Evolutionary conservation across 2,888 invertebrate genomes (phyloP).

Genomic region (Netelia inedita): DNA sequence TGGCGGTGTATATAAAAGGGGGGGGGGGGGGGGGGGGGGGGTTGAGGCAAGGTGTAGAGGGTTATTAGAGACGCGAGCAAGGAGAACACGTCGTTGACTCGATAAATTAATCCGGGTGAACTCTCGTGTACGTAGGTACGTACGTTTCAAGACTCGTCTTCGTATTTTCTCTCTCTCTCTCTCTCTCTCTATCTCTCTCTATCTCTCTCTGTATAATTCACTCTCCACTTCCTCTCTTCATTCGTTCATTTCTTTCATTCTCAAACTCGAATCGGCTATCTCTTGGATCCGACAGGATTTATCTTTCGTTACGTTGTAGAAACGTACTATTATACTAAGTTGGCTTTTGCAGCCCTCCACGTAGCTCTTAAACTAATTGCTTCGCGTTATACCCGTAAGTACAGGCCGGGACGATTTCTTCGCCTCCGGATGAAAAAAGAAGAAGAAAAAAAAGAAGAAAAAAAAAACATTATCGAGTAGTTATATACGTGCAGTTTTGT

Average conservation of each 20-base stretch:
- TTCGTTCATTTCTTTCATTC: slow-evolving; percentile 23
- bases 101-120: slow-evolving; percentile 56
- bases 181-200: slow-evolving; percentile 19
- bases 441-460: no score
- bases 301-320: background rate
- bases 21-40: background rate
- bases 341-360: background rate
- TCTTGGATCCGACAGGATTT: background rate
- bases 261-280: slow-evolving; percentile 25
- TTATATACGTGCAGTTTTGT: background rate
- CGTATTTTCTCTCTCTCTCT: slow-evolving; percentile 34
- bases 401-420: slow-evolving; percentile 55
- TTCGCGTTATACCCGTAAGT: slow-evolving; percentile 13
- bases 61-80: slow-evolving; percentile 34
- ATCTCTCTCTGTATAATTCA: no score
- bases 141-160: background rate
- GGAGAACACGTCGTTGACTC: slow-evolving; percentile 27
- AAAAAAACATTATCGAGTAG: slow-evolving; percentile 53
- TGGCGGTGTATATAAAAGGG: slow-evolving; percentile 10
- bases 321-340: background rate
- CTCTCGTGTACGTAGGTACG: background rate
- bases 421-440: slow-evolving; percentile 62
- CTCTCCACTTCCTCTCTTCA: background rate
- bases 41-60: background rate
- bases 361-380: slow-evolving; percentile 59